Percentiles rank a stretch among this genome's conserved stretches.
Conservation (phyloP, 2,113 vertebrate species). For the Onychorhynchus coronatus region DNA sequence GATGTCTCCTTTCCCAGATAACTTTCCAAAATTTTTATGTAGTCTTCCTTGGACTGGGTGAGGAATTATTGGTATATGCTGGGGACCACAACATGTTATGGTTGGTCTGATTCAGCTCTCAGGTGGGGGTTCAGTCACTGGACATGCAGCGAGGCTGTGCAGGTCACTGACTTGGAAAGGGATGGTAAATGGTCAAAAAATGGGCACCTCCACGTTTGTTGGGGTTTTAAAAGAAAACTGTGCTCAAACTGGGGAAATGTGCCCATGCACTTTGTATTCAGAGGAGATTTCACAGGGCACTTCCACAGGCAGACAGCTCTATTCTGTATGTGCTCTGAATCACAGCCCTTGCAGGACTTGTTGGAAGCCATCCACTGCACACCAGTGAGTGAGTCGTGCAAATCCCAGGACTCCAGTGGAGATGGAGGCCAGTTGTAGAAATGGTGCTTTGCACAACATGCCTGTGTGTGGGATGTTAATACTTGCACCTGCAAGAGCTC, state of each 20-base stretch:
- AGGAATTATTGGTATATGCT: not conserved
- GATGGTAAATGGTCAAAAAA: not conserved
- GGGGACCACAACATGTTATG: not conserved
- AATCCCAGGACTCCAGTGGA: not conserved
- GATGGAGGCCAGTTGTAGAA: not conserved
- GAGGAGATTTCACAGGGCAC: too few species aligned
- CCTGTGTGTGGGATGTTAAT: not conserved
- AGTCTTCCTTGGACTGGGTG: not conserved
- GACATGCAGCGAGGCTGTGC: not conserved
- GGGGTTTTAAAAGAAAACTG: not conserved
- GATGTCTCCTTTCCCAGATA: not conserved
- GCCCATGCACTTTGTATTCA: not conserved
- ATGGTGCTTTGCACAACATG: not conserved
- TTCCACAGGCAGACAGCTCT: not conserved
- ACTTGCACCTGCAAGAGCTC: not conserved
- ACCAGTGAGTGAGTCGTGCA: rapidly evolving
- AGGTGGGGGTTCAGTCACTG: not conserved
- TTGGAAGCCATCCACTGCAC: not conserved
- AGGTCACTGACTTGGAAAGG: not conserved
- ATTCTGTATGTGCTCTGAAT: too few species aligned
- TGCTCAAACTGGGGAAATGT: not conserved
- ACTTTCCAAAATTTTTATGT: not conserved
- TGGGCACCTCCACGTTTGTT: not conserved
- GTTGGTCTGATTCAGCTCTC: not conserved
- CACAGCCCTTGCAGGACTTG: not conserved